phyloP scores from a whole-genome alignment of 2,113 vertebrate genomes.

The Enhydra lutris region DNA sequence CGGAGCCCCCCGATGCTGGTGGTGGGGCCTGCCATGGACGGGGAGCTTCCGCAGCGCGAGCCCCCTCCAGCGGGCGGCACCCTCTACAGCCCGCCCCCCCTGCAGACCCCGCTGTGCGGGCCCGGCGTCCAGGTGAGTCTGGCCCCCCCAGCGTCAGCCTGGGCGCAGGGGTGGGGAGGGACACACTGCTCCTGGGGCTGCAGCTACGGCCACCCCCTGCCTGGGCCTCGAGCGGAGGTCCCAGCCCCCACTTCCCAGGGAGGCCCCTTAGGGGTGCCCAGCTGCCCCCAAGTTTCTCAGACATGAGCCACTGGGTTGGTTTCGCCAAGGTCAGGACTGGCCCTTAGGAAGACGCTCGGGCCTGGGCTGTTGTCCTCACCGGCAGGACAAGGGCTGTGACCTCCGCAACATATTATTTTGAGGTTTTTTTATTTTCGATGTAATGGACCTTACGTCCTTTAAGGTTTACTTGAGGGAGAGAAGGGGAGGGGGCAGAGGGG shows the following conservation, averaged over 20 bases:
- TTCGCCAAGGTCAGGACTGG: neutral
- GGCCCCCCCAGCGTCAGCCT: rapidly evolving
- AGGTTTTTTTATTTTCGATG: neutral
- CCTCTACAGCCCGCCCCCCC: conserved; percentile 61
- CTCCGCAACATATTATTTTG: neutral
- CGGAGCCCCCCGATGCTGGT: conserved; percentile 79
- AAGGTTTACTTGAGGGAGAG: neutral
- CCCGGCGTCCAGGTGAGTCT: conserved; percentile 79
- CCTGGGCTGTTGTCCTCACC: neutral
- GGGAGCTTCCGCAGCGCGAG: conserved; percentile 78
- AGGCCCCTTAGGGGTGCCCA: too few species aligned
- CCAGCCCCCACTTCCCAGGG: neutral
- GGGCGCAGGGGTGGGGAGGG: too few species aligned
- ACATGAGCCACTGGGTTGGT: neutral
- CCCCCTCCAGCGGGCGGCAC: conserved; percentile 74
- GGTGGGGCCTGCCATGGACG: conserved; percentile 82
- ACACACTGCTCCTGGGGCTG: too few species aligned
- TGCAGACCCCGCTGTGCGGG: conserved; percentile 67
- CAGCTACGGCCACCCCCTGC: neutral
- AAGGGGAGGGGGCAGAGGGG: neutral
- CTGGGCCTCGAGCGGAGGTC: neutral
- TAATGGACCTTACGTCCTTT: neutral
- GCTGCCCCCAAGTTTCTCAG: neutral
- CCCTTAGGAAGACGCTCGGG: neutral
- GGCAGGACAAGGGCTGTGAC: neutral